Evolutionary conservation across 2,113 vertebrate species (phyloP).

Genomic region (Stercorarius parasiticus): DNA sequence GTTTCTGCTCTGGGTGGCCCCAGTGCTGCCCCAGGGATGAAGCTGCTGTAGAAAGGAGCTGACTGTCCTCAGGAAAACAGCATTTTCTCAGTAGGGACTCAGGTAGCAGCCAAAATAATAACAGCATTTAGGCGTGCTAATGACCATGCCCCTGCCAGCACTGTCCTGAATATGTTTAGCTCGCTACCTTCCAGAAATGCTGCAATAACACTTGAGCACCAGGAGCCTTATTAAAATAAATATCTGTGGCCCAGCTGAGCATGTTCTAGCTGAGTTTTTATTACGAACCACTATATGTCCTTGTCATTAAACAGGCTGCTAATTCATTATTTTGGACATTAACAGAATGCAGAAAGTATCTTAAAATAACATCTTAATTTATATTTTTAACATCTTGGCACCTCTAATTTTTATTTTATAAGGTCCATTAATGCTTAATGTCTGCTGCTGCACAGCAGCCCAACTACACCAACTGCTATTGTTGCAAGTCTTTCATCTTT

Average conservation of each 20-base stretch:
- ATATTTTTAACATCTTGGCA: neutral
- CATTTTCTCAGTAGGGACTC: neutral
- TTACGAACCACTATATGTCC: neutral
- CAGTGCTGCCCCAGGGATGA: neutral
- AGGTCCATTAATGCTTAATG: slow-evolving; percentile 18
- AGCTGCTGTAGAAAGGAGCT: neutral
- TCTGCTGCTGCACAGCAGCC: neutral
- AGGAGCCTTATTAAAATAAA: neutral
- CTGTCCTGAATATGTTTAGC: neutral
- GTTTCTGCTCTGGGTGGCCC: neutral
- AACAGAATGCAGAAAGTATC: slow-evolving; percentile 24
- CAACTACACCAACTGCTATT: neutral
- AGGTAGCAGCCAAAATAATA: neutral
- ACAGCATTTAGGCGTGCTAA: neutral
- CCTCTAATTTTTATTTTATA: slow-evolving; percentile 35
- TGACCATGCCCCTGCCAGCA: neutral
- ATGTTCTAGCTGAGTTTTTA: neutral
- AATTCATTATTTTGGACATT: slow-evolving; percentile 14
- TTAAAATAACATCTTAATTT: slow-evolving; percentile 26
- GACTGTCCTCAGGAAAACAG: neutral
- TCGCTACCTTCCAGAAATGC: neutral
- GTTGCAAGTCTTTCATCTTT: neutral
- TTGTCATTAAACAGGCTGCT: slow-evolving; percentile 20
- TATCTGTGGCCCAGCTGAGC: neutral
- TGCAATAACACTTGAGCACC: neutral